Conservation (phyloP, 1,140 invertebrate genomes). For the Zaprionus ornatus region DNA sequence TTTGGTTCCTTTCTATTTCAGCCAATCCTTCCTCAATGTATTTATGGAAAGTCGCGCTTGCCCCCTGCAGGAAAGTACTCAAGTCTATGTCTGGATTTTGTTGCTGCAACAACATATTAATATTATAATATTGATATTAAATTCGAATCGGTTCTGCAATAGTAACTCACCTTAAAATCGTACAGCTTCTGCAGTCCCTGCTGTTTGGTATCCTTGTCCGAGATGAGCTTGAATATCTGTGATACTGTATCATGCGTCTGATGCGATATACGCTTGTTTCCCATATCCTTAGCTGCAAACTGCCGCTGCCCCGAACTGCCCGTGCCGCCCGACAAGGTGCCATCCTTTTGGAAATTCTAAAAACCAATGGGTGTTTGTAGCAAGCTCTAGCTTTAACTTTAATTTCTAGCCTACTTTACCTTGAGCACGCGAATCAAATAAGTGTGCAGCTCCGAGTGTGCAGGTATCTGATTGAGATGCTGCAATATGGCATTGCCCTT, state of each 20-base stretch:
- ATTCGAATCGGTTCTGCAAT: not conserved
- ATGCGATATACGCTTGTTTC: conserved; percentile 84
- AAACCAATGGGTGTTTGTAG: not conserved
- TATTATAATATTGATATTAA: not conserved
- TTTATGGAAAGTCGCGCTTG: conserved; percentile 95
- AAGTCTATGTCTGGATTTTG: conserved; percentile 95
- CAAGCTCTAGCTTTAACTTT: no score
- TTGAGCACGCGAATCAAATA: conserved; percentile 92
- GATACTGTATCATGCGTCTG: conserved; percentile 92
- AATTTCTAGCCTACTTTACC: conserved; percentile 80
- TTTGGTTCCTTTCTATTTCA: conserved; percentile 87
- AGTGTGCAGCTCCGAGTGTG: conserved; percentile 92
- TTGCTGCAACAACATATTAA: conserved; percentile 85
- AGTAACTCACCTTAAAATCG: conserved; percentile 88
- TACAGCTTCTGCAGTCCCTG: conserved; percentile 94
- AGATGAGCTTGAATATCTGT: conserved; percentile 96
- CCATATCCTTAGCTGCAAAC: conserved; percentile 73
- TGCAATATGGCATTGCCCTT: conserved; percentile 90
- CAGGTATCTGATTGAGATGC: conserved; percentile 91
- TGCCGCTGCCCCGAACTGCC: conserved; percentile 71
- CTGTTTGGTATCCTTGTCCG: conserved; percentile 93
- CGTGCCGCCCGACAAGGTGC: conserved; percentile 39
- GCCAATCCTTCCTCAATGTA: conserved; percentile 95
- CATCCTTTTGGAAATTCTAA: conserved; percentile 82
- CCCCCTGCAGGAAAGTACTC: conserved; percentile 94